Conservation (phyloP, 2,888 invertebrate species). For the Volucella inflata region DNA sequence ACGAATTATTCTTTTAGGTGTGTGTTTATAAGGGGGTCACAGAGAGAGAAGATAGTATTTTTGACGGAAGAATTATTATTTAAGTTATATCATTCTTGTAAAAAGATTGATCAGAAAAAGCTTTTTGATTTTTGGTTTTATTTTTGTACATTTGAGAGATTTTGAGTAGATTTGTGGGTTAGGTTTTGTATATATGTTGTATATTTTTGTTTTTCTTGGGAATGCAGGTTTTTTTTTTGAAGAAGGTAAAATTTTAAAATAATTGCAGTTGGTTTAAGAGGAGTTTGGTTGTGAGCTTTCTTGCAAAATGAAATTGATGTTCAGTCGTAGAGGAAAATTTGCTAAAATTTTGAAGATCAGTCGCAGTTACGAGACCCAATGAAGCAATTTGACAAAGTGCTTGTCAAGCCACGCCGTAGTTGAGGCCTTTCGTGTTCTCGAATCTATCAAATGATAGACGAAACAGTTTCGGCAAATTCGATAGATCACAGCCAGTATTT, state of each 20-base stretch:
- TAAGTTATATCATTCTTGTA: constrained; percentile 16
- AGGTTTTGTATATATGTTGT: constrained; percentile 63
- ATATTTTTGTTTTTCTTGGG: constrained; percentile 27
- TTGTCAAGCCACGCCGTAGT: too few species aligned
- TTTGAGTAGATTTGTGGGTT: constrained; percentile 33
- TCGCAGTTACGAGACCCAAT: too few species aligned
- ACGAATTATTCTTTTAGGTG: constrained; percentile 63
- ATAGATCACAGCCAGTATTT: too few species aligned
- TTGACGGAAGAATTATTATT: constrained; percentile 33
- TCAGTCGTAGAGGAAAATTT: too few species aligned
- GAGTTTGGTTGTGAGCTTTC: too few species aligned
- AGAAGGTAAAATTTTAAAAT: neutral
- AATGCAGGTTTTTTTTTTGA: constrained; percentile 13
- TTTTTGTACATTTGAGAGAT: constrained; percentile 45
- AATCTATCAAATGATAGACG: too few species aligned
- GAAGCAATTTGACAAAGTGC: too few species aligned
- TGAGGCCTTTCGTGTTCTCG: too few species aligned
- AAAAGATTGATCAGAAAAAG: constrained; percentile 49
- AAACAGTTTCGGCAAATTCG: too few species aligned
- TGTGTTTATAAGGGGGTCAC: constrained; percentile 60
- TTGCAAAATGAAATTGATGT: too few species aligned
- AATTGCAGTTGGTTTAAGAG: too few species aligned
- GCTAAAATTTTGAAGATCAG: too few species aligned
- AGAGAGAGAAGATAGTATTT: constrained; percentile 74
- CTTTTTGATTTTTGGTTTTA: constrained; percentile 11